phyloP scores from a whole-genome alignment of 2,113 vertebrate species.

The Recurvirostra avosetta region DNA sequence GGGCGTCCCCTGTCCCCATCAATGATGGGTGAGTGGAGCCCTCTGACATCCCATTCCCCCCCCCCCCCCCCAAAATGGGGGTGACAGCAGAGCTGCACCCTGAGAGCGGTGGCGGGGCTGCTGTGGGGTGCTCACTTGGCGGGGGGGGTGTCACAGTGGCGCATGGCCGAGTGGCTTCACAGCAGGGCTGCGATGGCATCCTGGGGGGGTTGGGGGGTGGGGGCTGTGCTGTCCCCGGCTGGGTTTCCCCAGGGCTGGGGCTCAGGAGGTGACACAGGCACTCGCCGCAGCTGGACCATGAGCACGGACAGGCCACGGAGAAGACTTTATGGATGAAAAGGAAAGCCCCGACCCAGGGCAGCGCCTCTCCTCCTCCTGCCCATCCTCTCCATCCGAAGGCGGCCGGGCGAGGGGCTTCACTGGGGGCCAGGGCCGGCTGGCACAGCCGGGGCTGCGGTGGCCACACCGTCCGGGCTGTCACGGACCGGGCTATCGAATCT shows the following conservation, averaged over 20 bases:
- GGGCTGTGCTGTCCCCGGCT: neutral
- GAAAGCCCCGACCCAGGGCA: neutral
- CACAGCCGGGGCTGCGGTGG: neutral
- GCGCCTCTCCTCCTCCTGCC: neutral
- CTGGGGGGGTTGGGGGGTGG: too few relatives aligned
- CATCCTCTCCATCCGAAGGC: neutral
- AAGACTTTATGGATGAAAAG: neutral
- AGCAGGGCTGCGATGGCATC: neutral
- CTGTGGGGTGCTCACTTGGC: neutral
- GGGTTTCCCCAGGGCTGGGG: neutral
- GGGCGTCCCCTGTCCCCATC: neutral
- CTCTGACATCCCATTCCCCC: too few relatives aligned
- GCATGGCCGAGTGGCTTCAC: neutral
- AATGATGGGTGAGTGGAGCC: too few relatives aligned
- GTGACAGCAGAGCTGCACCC: neutral
- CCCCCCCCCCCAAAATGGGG: neutral
- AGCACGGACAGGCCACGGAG: neutral
- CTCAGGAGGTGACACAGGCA: neutral
- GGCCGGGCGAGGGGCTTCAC: neutral
- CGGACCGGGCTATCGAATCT: slow-evolving; percentile 68
- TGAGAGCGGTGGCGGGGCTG: too few relatives aligned
- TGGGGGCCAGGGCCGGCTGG: neutral
- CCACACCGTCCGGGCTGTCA: slow-evolving; percentile 43
- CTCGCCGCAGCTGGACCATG: rapidly evolving
- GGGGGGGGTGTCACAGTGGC: neutral